Base-by-base conservation (phyloP, 23 tunicate species). In the Corella eumyota region DNA sequence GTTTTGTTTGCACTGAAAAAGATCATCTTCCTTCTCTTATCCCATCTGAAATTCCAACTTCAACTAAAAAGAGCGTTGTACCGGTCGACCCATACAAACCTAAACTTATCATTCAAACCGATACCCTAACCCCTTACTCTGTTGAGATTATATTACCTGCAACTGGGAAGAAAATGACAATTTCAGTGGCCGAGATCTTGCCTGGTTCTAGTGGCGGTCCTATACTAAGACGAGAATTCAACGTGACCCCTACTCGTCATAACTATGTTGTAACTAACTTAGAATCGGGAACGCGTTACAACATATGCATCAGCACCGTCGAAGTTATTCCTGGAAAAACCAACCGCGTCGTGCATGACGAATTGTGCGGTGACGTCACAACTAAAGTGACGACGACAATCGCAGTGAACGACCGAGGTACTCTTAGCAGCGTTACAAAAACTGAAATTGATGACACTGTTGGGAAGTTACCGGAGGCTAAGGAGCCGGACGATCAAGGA, bases 131-230 rank as follows among this genome's bases (percentile, higher is more conserved):
- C 13, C 56, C 66, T 11, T 46, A 56, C 35, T 69, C 82, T 15
- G 83, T 75, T n/a, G 78, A 36, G 33, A 84, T 84, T 22, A 45
- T 75, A 3, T 28, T 75, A 24, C 94, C 94, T 2, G 47, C 22
- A 31, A 69, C 53, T 30, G 54, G 62, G 13, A 61, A 61, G 13
- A 48, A 35, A 23, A 15, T 84, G 32, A 80, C 66, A 3, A 61
- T 84, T 25, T 40, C 78, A 0, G 67, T 68, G n/a, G 34, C 66
- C 32, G 63, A 66, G 34, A 45, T 75, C 4, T 58, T 5, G n/a
- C 1, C 31, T 0, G 50, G 58, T 1, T n/a, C n/a, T n/a, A 11
- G 3, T 3, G 67, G 58, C 3, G 66, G 62, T n/a, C 62, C 34
- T 28, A 35, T 33, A 5, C 45, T 6, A 20, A 48, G 22, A 17